Evolutionary conservation across 2,797 vertebrate genomes (phyloP), one percentile per base, ranked within the genome.

Genomic region (Bradypus variegatus): DNA sequence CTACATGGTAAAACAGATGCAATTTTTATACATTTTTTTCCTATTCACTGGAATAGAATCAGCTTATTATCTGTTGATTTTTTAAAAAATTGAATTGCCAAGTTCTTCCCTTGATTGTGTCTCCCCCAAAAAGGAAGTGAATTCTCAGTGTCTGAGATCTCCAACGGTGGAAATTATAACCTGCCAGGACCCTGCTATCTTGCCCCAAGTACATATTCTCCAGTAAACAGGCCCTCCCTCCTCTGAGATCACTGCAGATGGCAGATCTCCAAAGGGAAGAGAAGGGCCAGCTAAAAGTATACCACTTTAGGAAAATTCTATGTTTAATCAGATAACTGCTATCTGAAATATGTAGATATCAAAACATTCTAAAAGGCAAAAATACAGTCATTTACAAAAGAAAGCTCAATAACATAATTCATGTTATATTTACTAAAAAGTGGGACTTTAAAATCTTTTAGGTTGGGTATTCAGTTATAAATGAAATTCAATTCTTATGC

Each of bases 91-190:
- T 25, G 48, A 64, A 67, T 91, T 83, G 15, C 88, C 86, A 94
- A 93, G n/a, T 91, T 81, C 78, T 86, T 38, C 23, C 48, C 76
- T 90, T 69, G 55, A 65, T 58, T 90, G 41, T 81, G 31, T 88
- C 65, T 93, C 62, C 29, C 29, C 64, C 29, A 48, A 81, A 88
- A 88, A 76, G 84, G 29, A 93, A 91, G 50, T 69, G 18, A 94
- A 55, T 41, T 31, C 72, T 83, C 38, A 10, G 6, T 82, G 60
- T 83, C 60, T 90, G 50, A 62, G 69, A 53, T 58, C 86, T 88
- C 88, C 92, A 79, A 6, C 50, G 53, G 82, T 81, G 81, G 62
- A 93, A 94, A 95, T 95, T 89, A 93, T 21, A 94, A 64, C 72
- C 76, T 88, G 79, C 79, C 73, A 83, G 75, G 78, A 36, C 38